phyloP scores from a whole-genome alignment of 2,888 invertebrate genomes.

The Acanthosepion esculentum region DNA sequence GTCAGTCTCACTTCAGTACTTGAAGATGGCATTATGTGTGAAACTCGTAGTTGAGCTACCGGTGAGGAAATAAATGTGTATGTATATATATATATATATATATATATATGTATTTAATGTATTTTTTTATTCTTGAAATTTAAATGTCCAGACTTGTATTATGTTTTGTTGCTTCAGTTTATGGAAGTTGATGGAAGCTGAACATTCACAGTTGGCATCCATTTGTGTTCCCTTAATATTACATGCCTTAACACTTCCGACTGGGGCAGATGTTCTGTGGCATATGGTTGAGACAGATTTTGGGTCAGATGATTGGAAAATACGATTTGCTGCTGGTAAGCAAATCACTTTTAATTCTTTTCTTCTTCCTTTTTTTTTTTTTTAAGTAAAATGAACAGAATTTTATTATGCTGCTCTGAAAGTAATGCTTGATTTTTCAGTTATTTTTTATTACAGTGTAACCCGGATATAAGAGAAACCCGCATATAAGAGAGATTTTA shows the following conservation, averaged over 20 bases:
- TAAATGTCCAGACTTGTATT: neutral
- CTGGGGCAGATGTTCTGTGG: conserved; percentile 97
- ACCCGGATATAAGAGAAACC: too few species aligned
- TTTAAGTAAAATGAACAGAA: neutral
- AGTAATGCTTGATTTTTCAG: too few species aligned
- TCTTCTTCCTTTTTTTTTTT: neutral
- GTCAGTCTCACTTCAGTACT: too few species aligned
- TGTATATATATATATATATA: too few species aligned
- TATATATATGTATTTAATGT: too few species aligned
- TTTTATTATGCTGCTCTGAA: too few species aligned
- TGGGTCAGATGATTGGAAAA: conserved; percentile 90
- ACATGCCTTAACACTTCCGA: conserved; percentile 94
- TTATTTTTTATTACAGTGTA: too few species aligned
- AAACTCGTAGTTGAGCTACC: too few species aligned
- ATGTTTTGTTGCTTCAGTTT: conserved; percentile 79
- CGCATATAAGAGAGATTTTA: too few species aligned
- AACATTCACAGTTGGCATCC: conserved; percentile 94
- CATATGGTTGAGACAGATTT: conserved; percentile 95
- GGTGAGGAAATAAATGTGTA: too few species aligned
- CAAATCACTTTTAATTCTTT: neutral
- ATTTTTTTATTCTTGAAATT: too few species aligned
- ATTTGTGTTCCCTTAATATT: conserved; percentile 92
- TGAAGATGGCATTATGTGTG: too few species aligned
- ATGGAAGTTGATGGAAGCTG: conserved; percentile 93
- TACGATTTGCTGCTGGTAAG: conserved; percentile 88